Percentiles rank a stretch among this genome's conserved stretches.
Conservation (phyloP, 2,797 vertebrate genomes). For the Gymnocypris eckloni region DNA sequence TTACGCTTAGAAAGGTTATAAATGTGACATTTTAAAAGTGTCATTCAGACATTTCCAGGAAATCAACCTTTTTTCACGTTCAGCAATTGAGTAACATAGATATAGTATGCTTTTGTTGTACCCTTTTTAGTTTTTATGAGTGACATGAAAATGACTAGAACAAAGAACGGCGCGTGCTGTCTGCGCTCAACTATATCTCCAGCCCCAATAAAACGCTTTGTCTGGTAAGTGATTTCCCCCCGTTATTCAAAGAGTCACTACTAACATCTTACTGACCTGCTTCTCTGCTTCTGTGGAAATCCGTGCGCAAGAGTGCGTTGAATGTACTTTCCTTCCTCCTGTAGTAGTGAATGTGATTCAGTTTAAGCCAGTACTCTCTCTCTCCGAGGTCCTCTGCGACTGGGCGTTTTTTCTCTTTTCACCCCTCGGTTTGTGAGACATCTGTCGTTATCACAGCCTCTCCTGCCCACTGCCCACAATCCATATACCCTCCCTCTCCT, state of each 20-base stretch:
- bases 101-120: background rate
- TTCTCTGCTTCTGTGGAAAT: conserved; percentile 53
- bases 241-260: background rate
- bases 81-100: background rate
- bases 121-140: background rate
- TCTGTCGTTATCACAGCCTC: conserved; percentile 80
- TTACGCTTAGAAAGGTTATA: background rate
- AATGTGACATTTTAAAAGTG: conserved; percentile 1
- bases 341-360: conserved; percentile 72
- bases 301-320: conserved; percentile 49
- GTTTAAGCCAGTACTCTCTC: conserved; percentile 76
- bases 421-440: conserved; percentile 77
- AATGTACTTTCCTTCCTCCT: conserved; percentile 58
- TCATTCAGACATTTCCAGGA: background rate
- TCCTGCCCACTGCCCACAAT: conserved; percentile 72
- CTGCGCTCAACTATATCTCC: conserved; percentile 32
- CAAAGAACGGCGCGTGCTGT: conserved; percentile 56
- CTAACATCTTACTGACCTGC: conserved; percentile 70
- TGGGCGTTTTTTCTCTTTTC: conserved; percentile 67
- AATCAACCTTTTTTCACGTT: background rate
- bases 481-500: conserved; percentile 66
- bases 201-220: background rate
- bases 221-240: background rate
- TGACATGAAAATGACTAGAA: conserved; percentile 47
- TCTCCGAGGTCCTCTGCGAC: conserved; percentile 71